Evolutionary conservation across 2,888 invertebrate genomes (phyloP).

Genomic region (Daptonema setosum): DNA sequence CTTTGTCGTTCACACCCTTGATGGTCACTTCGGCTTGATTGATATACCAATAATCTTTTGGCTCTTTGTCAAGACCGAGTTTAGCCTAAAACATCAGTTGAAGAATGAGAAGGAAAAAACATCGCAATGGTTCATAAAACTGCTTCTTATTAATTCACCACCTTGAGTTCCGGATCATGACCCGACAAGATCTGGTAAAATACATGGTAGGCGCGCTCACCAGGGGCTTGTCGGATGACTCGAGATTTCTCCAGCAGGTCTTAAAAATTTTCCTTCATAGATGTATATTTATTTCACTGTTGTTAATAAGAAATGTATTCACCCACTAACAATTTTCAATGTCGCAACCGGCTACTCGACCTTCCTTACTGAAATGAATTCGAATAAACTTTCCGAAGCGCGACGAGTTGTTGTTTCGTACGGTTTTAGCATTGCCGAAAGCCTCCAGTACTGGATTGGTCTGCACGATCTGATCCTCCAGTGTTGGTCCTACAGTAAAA

Average conservation of each 20-base stretch:
- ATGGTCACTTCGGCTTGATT: conserved; percentile 78
- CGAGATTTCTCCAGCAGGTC: conserved; percentile 99
- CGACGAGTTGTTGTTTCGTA: conserved; percentile 99
- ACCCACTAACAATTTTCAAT: conserved; percentile 86
- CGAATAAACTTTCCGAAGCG: conserved; percentile 99
- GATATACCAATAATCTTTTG: conserved; percentile 72
- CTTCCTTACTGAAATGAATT: conserved; percentile 96
- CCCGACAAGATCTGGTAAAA: conserved; percentile 99
- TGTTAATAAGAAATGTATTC: no score
- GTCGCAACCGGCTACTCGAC: conserved; percentile 98
- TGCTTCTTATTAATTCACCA: no score
- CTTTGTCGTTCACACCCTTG: conserved; percentile 74
- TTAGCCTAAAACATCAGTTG: no score
- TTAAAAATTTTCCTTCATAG: conserved; percentile 28
- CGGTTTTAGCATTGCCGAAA: conserved; percentile 97
- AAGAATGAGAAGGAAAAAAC: no score
- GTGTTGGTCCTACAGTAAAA: conserved; percentile 57
- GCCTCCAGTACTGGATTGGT: conserved; percentile 96
- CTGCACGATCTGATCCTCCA: conserved; percentile 96
- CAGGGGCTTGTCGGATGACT: conserved; percentile 73
- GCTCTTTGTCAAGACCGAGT: conserved; percentile 34
- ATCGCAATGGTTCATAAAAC: no score
- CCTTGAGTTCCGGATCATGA: background rate
- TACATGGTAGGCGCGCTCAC: conserved; percentile 99
- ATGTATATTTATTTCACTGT: no score